Conservation (phyloP, 92 coral and sea anemone species). For the Epizoanthus rinbou region DNA sequence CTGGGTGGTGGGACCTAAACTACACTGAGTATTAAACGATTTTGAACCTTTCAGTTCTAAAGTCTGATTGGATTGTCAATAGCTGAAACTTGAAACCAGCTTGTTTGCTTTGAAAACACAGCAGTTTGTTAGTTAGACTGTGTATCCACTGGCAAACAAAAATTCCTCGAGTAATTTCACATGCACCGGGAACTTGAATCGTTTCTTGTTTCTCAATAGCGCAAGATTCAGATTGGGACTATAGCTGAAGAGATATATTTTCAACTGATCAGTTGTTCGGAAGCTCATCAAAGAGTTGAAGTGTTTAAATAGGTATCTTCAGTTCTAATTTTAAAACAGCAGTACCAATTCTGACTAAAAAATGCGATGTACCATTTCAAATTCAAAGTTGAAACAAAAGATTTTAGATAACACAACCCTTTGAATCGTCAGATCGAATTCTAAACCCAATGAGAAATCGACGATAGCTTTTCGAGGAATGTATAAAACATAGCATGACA, state of each 20-base stretch:
- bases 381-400: too few relatives aligned
- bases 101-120: slow-evolving; percentile 7
- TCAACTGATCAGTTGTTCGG: too few relatives aligned
- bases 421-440: background rate
- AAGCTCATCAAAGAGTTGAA: too few relatives aligned
- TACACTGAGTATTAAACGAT: background rate
- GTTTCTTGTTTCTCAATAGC: background rate
- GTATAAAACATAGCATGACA: background rate
- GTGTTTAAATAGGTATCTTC: too few relatives aligned
- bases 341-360: too few relatives aligned
- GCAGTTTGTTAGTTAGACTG: background rate
- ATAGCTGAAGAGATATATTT: background rate
- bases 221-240: background rate
- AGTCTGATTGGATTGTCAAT: background rate
- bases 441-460: background rate
- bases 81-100: slow-evolving; percentile 4
- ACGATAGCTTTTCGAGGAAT: too few relatives aligned
- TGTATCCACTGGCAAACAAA: background rate
- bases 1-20: background rate
- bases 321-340: too few relatives aligned
- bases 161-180: background rate
- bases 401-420: background rate
- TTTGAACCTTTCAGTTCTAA: background rate
- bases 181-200: background rate
- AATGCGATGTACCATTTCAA: too few relatives aligned